phyloP scores from a whole-genome alignment of 53 echinoderm and acorn worm genomes.

The Zoroaster sp. region DNA sequence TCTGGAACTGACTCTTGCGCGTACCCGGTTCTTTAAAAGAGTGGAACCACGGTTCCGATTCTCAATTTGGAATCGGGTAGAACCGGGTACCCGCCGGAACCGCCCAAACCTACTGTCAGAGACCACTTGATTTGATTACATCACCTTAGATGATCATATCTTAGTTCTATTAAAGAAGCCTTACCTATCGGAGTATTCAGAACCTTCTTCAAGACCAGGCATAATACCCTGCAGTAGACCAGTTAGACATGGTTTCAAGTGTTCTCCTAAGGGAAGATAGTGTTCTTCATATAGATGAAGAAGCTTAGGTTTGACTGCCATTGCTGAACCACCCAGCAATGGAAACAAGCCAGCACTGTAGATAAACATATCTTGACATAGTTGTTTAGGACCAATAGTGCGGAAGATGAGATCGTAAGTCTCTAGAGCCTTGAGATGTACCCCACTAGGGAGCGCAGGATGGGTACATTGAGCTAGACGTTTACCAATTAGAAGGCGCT shows the following conservation, averaged over 20 bases:
- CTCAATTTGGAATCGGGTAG: too few species aligned
- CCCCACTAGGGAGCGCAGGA: slow-evolving; percentile 97
- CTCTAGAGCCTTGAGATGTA: slow-evolving; percentile 97
- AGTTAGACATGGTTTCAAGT: slow-evolving; percentile 89
- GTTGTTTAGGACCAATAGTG: slow-evolving; percentile 87
- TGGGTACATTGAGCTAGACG: slow-evolving; percentile 98
- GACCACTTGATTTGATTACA: too few species aligned
- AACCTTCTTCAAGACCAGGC: slow-evolving; percentile 97
- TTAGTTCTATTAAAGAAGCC: background rate
- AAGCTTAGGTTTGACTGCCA: slow-evolving; percentile 94
- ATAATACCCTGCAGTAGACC: slow-evolving; percentile 91
- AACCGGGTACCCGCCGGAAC: too few species aligned
- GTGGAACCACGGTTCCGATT: too few species aligned
- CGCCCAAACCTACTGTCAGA: too few species aligned
- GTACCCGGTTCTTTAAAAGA: too few species aligned
- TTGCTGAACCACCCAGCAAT: slow-evolving; percentile 88
- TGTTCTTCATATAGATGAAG: slow-evolving; percentile 95
- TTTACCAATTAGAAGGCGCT: slow-evolving; percentile 94
- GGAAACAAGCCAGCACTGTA: slow-evolving; percentile 99
- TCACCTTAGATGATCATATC: too few species aligned
- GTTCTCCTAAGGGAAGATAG: slow-evolving; percentile 93
- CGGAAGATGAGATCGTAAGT: slow-evolving; percentile 95
- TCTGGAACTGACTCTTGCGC: too few species aligned
- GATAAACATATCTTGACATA: slow-evolving; percentile 97
- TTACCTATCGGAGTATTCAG: slow-evolving; percentile 91